These are phyloP conservation scores for Epinephelus lanceolatus DNA, from an alignment of 2,113 vertebrate genomes.

Conservation along the genomic window DNA sequence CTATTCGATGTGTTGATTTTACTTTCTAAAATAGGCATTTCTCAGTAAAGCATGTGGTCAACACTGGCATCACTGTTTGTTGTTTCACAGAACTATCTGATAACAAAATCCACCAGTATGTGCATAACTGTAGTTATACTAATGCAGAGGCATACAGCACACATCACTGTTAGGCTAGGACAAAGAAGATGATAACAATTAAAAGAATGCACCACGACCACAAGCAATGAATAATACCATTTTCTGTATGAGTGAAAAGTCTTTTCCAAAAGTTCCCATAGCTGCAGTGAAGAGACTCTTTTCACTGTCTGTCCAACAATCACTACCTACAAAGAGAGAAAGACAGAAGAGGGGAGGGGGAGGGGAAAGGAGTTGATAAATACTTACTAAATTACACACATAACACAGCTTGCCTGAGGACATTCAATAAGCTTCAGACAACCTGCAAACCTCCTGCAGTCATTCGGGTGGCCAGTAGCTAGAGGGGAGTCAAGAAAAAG, in stretches of 20 bases:
- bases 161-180: background rate
- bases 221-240: constrained; percentile 70
- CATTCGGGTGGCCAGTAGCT: background rate
- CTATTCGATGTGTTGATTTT: background rate
- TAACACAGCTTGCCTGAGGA: too few species aligned
- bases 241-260: constrained; percentile 83
- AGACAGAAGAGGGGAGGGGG: too few species aligned
- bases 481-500: background rate
- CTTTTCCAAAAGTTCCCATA: constrained; percentile 79
- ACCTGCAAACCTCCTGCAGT: background rate
- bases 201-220: background rate
- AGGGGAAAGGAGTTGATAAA: background rate
- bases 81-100: background rate
- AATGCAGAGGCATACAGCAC: background rate
- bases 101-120: background rate
- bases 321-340: constrained; percentile 75
- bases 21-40: background rate
- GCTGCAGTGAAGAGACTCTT: constrained; percentile 78
- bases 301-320: constrained; percentile 82
- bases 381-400: background rate
- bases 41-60: background rate
- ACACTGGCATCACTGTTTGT: background rate
- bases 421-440: background rate
- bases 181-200: background rate
- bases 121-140: background rate